These are phyloP conservation scores for Plebejus anna DNA, from an alignment of 2,888 invertebrate species.

Conservation along the genomic window DNA sequence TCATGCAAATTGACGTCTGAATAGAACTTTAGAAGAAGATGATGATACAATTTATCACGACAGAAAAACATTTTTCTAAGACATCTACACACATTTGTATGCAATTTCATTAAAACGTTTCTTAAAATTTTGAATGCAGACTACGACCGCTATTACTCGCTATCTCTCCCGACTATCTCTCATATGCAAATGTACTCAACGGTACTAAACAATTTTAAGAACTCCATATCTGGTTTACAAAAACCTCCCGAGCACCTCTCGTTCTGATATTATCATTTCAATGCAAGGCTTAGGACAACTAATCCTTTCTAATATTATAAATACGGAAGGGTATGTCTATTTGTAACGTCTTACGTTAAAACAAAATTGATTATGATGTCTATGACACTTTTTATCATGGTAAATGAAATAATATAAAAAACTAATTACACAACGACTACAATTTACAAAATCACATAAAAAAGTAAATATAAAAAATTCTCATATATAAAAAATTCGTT, in stretches of 20 bases:
- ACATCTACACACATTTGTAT: conserved; percentile 13
- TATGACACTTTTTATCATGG: too few relatives aligned
- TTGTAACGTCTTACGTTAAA: too few relatives aligned
- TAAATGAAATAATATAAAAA: too few relatives aligned
- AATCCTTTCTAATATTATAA: neutral
- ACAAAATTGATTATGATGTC: too few relatives aligned
- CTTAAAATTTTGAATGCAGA: conserved; percentile 36
- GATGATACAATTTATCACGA: conserved; percentile 1
- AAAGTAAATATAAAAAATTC: too few relatives aligned
- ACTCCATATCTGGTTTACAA: conserved; percentile 38
- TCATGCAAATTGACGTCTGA: neutral
- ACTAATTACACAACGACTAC: too few relatives aligned
- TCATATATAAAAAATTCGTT: too few relatives aligned
- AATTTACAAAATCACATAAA: too few relatives aligned
- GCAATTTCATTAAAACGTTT: conserved; percentile 24
- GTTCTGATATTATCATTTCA: conserved; percentile 35
- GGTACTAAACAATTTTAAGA: conserved; percentile 40
- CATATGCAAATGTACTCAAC: conserved; percentile 41
- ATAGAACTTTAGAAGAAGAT: neutral
- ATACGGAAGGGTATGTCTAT: neutral
- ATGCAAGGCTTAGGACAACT: conserved; percentile 34
- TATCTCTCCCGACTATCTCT: conserved; percentile 39
- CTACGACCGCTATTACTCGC: conserved; percentile 36
- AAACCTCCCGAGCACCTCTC: conserved; percentile 36
- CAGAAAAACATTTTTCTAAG: neutral